Conservation (phyloP, 2,113 vertebrate species). For the Tichodroma muraria region DNA sequence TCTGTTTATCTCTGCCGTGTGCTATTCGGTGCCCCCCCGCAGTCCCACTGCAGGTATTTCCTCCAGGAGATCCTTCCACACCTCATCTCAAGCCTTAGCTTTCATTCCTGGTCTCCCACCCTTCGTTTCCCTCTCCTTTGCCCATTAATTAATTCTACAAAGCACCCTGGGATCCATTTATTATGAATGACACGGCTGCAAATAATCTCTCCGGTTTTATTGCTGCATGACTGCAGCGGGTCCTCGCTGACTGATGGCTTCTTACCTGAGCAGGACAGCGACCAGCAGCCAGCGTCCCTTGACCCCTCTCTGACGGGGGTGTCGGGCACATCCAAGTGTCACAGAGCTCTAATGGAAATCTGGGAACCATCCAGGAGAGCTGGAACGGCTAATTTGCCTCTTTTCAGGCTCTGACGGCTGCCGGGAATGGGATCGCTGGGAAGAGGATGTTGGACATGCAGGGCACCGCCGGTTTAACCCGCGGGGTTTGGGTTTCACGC, state of each 20-base stretch:
- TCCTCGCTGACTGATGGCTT: neutral
- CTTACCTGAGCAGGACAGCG: neutral
- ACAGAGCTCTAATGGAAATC: neutral
- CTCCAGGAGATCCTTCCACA: neutral
- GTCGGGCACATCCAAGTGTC: neutral
- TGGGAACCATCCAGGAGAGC: neutral
- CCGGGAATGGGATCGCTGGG: neutral
- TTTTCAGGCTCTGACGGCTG: neutral
- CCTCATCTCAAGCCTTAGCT: neutral
- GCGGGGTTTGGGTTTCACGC: fast-evolving
- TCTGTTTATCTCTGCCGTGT: neutral
- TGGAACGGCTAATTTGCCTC: neutral
- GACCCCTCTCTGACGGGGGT: neutral
- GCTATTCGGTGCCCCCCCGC: fast-evolving
- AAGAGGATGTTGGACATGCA: neutral
- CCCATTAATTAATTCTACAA: slow-evolving; percentile 46
- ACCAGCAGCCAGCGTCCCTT: neutral
- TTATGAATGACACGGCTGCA: slow-evolving; percentile 25
- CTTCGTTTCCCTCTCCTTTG: neutral
- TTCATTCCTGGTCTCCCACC: neutral
- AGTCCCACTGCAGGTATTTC: neutral
- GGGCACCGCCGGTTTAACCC: neutral
- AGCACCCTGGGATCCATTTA: slow-evolving; percentile 20
- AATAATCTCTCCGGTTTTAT: slow-evolving; percentile 15
- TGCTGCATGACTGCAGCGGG: neutral